A percentile compares a stretch with the other conserved stretches of the same genome.
Conservation (phyloP, 1,140 invertebrate genomes). For the Rhopalosiphum padi region DNA sequence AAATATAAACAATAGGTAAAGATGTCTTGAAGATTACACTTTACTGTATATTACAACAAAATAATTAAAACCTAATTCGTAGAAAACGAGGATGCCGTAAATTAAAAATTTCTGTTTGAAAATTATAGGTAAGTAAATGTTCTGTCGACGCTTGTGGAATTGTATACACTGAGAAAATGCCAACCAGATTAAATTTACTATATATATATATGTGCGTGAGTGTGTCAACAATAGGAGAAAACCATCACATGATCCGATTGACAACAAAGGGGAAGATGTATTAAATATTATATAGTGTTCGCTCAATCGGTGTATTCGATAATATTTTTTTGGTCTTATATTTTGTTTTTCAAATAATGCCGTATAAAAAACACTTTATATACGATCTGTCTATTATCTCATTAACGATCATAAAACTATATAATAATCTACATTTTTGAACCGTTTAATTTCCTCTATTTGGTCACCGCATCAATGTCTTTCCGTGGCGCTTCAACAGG, state of each 20-base stretch:
- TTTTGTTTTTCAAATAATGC: neutral
- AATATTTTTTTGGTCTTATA: neutral
- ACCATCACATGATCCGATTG: neutral
- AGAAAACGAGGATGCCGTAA: too few species aligned
- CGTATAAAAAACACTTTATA: neutral
- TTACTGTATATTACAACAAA: neutral
- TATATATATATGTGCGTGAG: too few species aligned
- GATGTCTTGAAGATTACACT: neutral
- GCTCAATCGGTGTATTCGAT: neutral
- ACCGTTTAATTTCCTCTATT: neutral
- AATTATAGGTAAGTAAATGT: too few species aligned
- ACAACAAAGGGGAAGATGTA: neutral
- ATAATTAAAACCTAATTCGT: neutral
- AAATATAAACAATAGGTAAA: too few species aligned
- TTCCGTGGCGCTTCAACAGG: too few species aligned
- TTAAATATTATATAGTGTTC: neutral
- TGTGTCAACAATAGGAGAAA: neutral
- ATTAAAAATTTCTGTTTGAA: too few species aligned
- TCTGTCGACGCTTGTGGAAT: too few species aligned
- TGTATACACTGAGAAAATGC: too few species aligned
- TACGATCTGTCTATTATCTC: neutral
- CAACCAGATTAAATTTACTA: too few species aligned
- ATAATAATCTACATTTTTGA: neutral
- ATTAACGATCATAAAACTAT: neutral
- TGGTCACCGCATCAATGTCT: neutral